Percentiles rank a stretch among this genome's conserved stretches.
Evolutionary conservation across 2,113 vertebrate genomes (phyloP).

Genomic region (Saccopteryx leptura): DNA sequence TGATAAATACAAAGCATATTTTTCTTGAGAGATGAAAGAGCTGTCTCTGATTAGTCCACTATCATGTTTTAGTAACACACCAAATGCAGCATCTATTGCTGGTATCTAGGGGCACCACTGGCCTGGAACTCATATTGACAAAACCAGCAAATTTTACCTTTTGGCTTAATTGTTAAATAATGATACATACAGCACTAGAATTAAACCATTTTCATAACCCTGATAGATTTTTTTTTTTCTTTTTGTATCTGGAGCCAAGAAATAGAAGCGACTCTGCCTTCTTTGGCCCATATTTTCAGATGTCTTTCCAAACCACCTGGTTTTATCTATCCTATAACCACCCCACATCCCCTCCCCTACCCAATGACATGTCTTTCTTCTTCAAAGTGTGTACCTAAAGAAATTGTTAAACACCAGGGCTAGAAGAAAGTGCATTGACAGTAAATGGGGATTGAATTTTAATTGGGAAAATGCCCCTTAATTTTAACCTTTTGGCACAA

Average conservation of each 20-base stretch:
- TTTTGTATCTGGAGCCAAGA: neutral
- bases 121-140: neutral
- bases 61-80: neutral
- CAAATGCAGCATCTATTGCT: neutral
- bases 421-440: neutral
- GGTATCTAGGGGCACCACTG: neutral
- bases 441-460: neutral
- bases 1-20: neutral
- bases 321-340: neutral
- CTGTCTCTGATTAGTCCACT: neutral
- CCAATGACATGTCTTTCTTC: neutral
- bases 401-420: neutral
- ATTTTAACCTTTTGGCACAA: neutral
- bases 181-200: neutral
- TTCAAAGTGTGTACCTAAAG: neutral
- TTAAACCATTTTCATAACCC: neutral
- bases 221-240: neutral
- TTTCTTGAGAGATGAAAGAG: conserved; percentile 14
- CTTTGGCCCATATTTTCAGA: neutral
- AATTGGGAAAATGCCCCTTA: neutral
- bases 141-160: neutral
- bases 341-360: neutral
- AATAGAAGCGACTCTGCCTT: conserved; percentile 18
- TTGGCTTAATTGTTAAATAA: conserved; percentile 18
- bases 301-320: neutral